Conservation (phyloP, 2,797 vertebrate genomes). For the Pseudomugil gertrudae region DNA sequence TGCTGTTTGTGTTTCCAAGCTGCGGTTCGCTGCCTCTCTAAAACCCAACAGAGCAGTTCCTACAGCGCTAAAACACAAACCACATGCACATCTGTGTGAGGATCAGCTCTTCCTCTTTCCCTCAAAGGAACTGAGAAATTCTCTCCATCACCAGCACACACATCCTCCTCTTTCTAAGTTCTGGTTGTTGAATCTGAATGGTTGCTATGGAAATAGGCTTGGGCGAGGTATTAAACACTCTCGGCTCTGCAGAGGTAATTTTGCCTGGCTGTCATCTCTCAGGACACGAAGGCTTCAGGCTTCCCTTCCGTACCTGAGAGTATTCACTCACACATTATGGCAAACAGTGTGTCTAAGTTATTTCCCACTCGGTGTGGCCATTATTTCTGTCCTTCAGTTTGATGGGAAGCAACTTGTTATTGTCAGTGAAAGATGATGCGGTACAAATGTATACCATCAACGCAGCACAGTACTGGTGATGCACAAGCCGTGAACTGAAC, state of each 20-base stretch:
- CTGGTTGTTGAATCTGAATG: conserved; percentile 37
- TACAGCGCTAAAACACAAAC: conserved; percentile 50
- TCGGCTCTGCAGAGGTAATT: no score
- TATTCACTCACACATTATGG: conserved; percentile 21
- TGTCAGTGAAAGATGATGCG: conserved; percentile 52
- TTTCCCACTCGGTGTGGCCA: conserved; percentile 19
- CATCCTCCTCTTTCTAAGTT: conserved; percentile 23
- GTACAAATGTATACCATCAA: conserved; percentile 55
- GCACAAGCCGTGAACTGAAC: conserved; percentile 11
- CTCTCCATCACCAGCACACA: conserved; percentile 6
- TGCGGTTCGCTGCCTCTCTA: conserved; percentile 49
- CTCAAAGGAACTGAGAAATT: conserved; percentile 21
- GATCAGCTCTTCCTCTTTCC: conserved; percentile 9
- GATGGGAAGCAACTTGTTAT: conserved; percentile 28
- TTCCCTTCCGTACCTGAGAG: conserved; percentile 60
- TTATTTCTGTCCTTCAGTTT: conserved; percentile 26
- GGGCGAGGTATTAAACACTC: conserved; percentile 45
- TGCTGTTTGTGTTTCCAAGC: conserved; percentile 52
- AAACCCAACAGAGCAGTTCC: conserved; percentile 37
- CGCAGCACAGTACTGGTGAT: conserved; percentile 41
- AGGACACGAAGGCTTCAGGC: no score
- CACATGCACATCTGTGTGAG: conserved; percentile 51
- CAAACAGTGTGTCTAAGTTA: conserved; percentile 7
- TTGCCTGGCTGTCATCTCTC: no score
- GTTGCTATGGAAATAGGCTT: conserved; percentile 64